Evolutionary conservation across 2,888 invertebrate genomes (phyloP), one percentile per base, ranked within the genome.

Genomic region (Pseudolycoriella hygida): DNA sequence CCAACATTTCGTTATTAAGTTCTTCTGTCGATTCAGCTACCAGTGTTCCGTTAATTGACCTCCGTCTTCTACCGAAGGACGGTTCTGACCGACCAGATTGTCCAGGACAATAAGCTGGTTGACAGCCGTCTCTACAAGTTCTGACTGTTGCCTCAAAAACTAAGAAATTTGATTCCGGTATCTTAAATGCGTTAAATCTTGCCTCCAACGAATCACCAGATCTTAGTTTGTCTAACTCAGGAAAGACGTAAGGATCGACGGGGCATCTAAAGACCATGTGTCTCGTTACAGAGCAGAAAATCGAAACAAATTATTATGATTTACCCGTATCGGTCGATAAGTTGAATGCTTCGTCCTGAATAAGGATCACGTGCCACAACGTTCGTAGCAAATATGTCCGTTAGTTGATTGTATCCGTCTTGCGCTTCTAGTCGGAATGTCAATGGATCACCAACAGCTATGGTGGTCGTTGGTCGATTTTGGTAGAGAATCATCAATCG

Each of bases 361-460:
- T 90, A 90, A 1, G 90, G 90, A 71, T 92, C 90, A 56, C 89
- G 74, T 1, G 90, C 90, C 11, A 90, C 82, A 2, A 92, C 90
- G 62, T 90, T 89, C 0, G 88, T 89, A 1, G 90, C 90, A 58
- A 92, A 92, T 52, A 92, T 89, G 56, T 92, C 90, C 0, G 82
- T 82, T 1, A 79, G 79, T 54, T 88, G 87, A 58, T 84, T 87
- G 55, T 85, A 85, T 49, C 89, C 88, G 55, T 88, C 87, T 62
- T 88, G 84, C 1, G 89, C 80, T 66, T 90, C 90, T 42, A 92
- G 63, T 49, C 86, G 74, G 69, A 92, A 89, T 8, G 89, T 89
- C 8, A 92, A 60, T 0, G 89, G 89, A 64, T 92, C 90, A 1
- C 90, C 90, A 2, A 92, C 90, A 6, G 90, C 90, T 40, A 92